Conservation (phyloP, 2,888 invertebrate species). For the Blera fallax region DNA sequence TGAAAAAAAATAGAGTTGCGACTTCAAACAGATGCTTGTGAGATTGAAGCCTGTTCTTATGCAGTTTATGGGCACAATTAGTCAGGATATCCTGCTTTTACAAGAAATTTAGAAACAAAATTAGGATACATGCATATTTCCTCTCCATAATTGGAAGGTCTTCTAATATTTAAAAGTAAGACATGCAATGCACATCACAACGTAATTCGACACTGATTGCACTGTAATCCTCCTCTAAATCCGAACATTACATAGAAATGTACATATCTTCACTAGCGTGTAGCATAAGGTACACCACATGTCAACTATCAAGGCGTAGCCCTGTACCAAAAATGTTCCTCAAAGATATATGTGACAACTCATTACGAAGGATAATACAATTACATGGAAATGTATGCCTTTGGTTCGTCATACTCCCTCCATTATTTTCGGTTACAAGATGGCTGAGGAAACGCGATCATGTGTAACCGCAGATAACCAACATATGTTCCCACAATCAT, state of each 20-base stretch:
- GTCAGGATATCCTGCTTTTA: too few species aligned
- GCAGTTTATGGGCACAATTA: too few species aligned
- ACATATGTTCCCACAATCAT: constrained; percentile 47
- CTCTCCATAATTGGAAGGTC: too few species aligned
- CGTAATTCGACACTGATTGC: constrained; percentile 27
- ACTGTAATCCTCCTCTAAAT: not conserved
- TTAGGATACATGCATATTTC: too few species aligned
- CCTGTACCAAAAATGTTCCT: constrained; percentile 17
- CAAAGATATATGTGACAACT: constrained; percentile 59
- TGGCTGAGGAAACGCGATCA: constrained; percentile 62
- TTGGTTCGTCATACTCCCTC: constrained; percentile 27
- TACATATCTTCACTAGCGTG: not conserved
- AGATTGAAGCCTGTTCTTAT: too few species aligned
- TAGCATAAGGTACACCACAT: constrained; percentile 30
- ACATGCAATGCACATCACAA: not conserved
- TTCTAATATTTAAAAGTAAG: too few species aligned
- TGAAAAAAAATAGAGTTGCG: too few species aligned
- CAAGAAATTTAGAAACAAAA: too few species aligned
- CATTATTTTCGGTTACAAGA: constrained; percentile 39
- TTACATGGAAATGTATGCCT: constrained; percentile 22
- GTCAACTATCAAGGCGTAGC: constrained; percentile 48
- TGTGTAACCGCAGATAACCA: constrained; percentile 53
- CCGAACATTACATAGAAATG: too few species aligned
- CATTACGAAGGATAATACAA: constrained; percentile 42
- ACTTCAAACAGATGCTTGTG: too few species aligned